These are phyloP conservation scores for Drosophila subquinaria DNA, from an alignment of 2,888 invertebrate genomes.

Conservation along the genomic window DNA sequence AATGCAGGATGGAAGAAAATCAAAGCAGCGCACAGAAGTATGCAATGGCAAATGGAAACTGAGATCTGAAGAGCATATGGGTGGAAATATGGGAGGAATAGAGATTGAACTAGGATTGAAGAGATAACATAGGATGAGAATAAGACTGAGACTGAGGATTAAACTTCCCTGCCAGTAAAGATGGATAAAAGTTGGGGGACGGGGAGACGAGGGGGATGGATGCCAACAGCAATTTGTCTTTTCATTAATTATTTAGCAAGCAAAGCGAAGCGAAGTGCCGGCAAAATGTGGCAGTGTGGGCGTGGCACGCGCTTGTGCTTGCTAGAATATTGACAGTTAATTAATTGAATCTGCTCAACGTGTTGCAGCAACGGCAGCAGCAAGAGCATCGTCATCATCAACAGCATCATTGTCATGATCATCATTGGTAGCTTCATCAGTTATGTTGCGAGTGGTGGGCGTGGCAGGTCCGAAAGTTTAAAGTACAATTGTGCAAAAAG, in stretches of 20 bases:
- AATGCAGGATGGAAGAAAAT: constrained; percentile 37
- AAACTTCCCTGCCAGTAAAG: not conserved
- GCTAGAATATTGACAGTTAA: constrained; percentile 71
- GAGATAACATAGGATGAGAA: not conserved
- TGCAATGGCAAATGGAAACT: constrained; percentile 30
- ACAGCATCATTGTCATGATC: not conserved
- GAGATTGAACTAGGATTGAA: constrained; percentile 28
- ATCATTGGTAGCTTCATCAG: not conserved
- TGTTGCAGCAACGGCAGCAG: constrained; percentile 51
- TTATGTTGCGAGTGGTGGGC: constrained; percentile 32
- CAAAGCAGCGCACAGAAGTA: constrained; percentile 44
- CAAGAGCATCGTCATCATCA: constrained; percentile 20
- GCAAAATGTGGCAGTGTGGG: constrained; percentile 17
- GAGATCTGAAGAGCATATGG: constrained; percentile 2
- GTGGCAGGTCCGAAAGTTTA: constrained; percentile 49
- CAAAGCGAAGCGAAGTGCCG: constrained; percentile 37
- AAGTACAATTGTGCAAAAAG: constrained; percentile 61
- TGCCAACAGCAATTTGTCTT: constrained; percentile 74
- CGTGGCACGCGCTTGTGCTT: constrained; percentile 47
- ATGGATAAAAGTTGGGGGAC: constrained; percentile 1
- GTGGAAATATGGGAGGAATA: constrained; percentile 5
- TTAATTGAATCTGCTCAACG: constrained; percentile 74
- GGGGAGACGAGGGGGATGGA: not conserved
- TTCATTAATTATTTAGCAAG: constrained; percentile 75
- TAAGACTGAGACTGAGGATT: not conserved